A percentile compares a stretch with the other conserved stretches of the same genome.
phyloP scores from a whole-genome alignment of 2,888 invertebrate genomes.

The Xestia c-nigrum region DNA sequence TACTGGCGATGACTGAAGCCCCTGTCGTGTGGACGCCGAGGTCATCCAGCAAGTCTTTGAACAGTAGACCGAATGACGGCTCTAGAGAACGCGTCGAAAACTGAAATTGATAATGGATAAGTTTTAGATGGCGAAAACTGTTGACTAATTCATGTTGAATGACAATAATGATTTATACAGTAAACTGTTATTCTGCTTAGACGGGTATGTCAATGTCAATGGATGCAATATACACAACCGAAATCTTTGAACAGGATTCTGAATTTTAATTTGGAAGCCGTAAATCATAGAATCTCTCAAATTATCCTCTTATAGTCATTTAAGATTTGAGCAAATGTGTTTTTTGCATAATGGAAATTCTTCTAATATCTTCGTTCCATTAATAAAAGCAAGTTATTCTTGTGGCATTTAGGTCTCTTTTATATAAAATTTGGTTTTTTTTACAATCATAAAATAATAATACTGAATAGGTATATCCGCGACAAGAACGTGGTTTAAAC shows the following conservation, averaged over 20 bases:
- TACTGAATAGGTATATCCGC: conserved; percentile 3
- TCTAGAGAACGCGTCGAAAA: conserved; percentile 95
- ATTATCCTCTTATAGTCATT: not conserved
- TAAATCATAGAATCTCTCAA: conserved; percentile 10
- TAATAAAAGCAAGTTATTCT: not conserved
- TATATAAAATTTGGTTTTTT: conserved; percentile 7
- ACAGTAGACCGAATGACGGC: conserved; percentile 95
- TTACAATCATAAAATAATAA: not conserved
- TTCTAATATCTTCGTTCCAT: not conserved
- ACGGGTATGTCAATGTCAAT: not conserved
- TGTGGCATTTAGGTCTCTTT: conserved; percentile 22
- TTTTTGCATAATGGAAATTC: conserved; percentile 4
- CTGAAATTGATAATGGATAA: conserved; percentile 85
- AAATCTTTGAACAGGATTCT: not conserved
- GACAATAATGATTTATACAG: not conserved
- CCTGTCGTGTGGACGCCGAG: conserved; percentile 94
- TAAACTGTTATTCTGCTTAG: not conserved
- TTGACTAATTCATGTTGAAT: not conserved
- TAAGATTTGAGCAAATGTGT: not conserved
- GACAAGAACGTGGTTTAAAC: conserved; percentile 1
- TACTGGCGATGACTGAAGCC: conserved; percentile 94
- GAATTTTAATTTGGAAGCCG: not conserved
- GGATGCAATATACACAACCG: not conserved
- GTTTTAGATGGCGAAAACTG: not conserved
- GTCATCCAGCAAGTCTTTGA: conserved; percentile 93